These are phyloP conservation scores for Hyalella azteca DNA, from an alignment of 2,888 invertebrate species.

Conservation along the genomic window DNA sequence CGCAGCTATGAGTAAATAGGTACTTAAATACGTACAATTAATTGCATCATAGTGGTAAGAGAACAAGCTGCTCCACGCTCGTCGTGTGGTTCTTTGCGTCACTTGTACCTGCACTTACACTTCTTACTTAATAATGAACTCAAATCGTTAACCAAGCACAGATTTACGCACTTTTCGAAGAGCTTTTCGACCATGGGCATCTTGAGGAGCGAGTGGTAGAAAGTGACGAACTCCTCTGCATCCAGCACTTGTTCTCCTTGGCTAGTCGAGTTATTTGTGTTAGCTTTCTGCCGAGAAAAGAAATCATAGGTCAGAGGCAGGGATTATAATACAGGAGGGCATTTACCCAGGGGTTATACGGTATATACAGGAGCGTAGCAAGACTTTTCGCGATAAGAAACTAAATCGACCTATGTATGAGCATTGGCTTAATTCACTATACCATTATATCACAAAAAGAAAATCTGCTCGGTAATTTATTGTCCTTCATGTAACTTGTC, in stretches of 20 bases:
- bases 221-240: constrained; percentile 68
- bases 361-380: too few species aligned
- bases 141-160: too few species aligned
- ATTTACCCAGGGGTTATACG: too few species aligned
- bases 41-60: too few species aligned
- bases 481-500: too few species aligned
- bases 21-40: too few species aligned
- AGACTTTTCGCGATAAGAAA: neutral
- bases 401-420: neutral
- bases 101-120: constrained; percentile 63
- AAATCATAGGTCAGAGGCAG: too few species aligned
- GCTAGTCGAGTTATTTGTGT: constrained; percentile 61
- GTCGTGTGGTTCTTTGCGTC: constrained; percentile 64
- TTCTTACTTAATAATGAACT: too few species aligned
- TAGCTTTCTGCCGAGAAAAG: constrained; percentile 60
- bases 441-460: too few species aligned
- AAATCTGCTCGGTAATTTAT: too few species aligned
- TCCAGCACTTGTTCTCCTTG: constrained; percentile 65
- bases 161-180: constrained; percentile 65
- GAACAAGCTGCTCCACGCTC: constrained; percentile 66
- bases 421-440: neutral
- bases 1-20: too few species aligned
- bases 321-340: too few species aligned
- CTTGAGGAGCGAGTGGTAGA: constrained; percentile 67
- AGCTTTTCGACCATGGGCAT: constrained; percentile 67